These are phyloP conservation scores for human DNA, from an alignment of 2,113 vertebrate species.

Conservation along the genomic window GRCh38 chr7:127944001-127944500, in stretches of 20 bases:
- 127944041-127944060: constrained; percentile 41
- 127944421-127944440: constrained; percentile 71
- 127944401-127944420: constrained; percentile 58
- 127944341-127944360: constrained; percentile 78
- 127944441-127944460: constrained; percentile 60
- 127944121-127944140: constrained; percentile 72
- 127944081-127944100: constrained; percentile 73
- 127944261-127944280: constrained; percentile 53
- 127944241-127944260: constrained; percentile 61
- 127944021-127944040: background rate
- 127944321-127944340: constrained; percentile 79
- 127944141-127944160: constrained; percentile 75
- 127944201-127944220: constrained; percentile 61
- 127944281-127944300: constrained; percentile 70
- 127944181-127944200: constrained; percentile 78
- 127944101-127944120: constrained; percentile 75
- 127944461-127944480: constrained; percentile 74
- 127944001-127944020: background rate
- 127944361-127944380: constrained; percentile 72
- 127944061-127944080: constrained; percentile 72
- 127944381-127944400: constrained; percentile 77
- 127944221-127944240: constrained; percentile 70
- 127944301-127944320: constrained; percentile 78
- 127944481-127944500: constrained; percentile 53
- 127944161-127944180: constrained; percentile 77